Evolutionary conservation across 2,888 invertebrate species (phyloP).

Genomic region (Panorpa germanica): DNA sequence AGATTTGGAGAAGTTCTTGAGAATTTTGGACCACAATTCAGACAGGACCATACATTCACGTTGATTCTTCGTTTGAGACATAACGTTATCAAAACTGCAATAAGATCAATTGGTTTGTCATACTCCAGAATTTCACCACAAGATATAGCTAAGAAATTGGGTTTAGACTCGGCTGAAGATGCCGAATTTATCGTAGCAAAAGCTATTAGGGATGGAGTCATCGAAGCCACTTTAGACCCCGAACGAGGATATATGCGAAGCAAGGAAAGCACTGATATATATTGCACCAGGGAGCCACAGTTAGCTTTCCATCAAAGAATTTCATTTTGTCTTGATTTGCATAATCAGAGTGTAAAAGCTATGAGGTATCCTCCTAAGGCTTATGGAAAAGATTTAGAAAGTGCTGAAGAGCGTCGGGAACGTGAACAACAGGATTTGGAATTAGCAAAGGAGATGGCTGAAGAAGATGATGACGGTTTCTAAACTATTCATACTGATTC

Average conservation of each 20-base stretch:
- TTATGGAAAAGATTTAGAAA: conserved; percentile 94
- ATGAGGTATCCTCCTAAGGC: conserved; percentile 99
- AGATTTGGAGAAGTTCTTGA: conserved; percentile 86
- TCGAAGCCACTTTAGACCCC: conserved; percentile 92
- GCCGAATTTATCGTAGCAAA: conserved; percentile 98
- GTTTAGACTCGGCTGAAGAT: conserved; percentile 89
- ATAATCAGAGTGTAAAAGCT: conserved; percentile 98
- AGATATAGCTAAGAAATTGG: conserved; percentile 87
- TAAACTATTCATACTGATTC: conserved; percentile 16
- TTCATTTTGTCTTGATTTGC: conserved; percentile 91
- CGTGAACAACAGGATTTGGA: conserved; percentile 96
- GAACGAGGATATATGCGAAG: conserved; percentile 93
- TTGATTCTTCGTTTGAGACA: conserved; percentile 88
- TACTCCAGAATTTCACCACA: conserved; percentile 91
- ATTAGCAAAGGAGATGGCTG: conserved; percentile 98
- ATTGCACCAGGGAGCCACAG: conserved; percentile 91
- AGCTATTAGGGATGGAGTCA: conserved; percentile 94
- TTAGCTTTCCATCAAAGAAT: conserved; percentile 93
- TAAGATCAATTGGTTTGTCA: conserved; percentile 86
- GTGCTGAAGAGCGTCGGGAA: conserved; percentile 89
- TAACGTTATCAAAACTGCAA: conserved; percentile 97
- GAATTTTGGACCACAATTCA: conserved; percentile 80
- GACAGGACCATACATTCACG: conserved; percentile 88
- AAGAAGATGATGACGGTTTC: conserved; percentile 93
- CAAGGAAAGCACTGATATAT: conserved; percentile 92